phyloP scores from a whole-genome alignment of 2,797 vertebrate species.

The Chrysolophus pictus region DNA sequence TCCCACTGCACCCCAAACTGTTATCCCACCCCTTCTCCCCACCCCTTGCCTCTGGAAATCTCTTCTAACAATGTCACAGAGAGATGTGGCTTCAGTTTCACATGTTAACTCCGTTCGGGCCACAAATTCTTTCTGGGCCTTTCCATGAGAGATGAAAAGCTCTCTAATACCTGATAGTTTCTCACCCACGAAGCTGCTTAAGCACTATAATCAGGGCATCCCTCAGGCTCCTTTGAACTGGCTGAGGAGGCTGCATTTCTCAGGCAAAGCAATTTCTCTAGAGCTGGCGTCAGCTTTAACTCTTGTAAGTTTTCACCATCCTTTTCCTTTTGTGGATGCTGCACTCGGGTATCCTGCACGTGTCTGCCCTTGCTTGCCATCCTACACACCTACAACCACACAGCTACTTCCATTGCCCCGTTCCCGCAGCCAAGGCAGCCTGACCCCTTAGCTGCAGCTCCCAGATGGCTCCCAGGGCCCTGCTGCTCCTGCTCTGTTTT shows the following conservation, averaged over 20 bases:
- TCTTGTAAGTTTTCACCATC: background rate
- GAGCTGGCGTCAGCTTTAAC: background rate
- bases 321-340: background rate
- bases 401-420: too few species aligned
- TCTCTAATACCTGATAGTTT: background rate
- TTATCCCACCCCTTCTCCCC: rapidly evolving
- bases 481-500: background rate
- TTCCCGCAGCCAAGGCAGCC: too few species aligned
- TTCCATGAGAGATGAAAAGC: slow-evolving; percentile 30
- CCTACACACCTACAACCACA: background rate
- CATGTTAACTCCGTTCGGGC: rapidly evolving
- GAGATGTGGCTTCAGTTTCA: background rate
- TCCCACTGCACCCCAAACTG: background rate
- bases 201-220: background rate
- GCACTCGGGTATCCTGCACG: background rate
- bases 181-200: background rate
- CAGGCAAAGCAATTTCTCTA: background rate
- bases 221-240: slow-evolving; percentile 28
- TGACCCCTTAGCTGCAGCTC: background rate
- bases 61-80: rapidly evolving
- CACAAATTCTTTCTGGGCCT: background rate
- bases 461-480: background rate
- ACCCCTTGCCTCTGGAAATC: background rate
- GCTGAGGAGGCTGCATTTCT: rapidly evolving
- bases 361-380: background rate